Evolutionary conservation across 2,797 vertebrate species (phyloP), one percentile per base, ranked within the genome.

Genomic region (Sebastes paucispinis): DNA sequence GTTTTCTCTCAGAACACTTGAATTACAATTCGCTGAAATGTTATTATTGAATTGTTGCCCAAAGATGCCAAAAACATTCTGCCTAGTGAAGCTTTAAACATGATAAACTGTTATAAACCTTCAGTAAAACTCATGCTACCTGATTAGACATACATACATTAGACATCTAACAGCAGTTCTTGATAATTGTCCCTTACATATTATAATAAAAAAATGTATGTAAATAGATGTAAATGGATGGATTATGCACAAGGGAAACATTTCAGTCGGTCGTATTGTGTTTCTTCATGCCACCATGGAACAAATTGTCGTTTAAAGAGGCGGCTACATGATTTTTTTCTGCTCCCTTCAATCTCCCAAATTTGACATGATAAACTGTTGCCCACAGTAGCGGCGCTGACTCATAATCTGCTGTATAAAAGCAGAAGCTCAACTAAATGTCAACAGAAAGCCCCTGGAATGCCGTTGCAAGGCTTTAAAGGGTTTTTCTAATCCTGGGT

Each of bases 61-160:
- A 50, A 50, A 1, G 16, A 20, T 50, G 47, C 47, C 16, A 50
- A 50, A 50, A 50, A 50, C 8, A 50, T 50, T 50, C 47, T 50
- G 18, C 47, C 47, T 20, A 50, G 0, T 50, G 47, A 18, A 18
- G 18, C 18, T 50, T 86, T 75, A 82, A 89, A 88, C 78, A 75
- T 63, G 89, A 87, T 84, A 87, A 88, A 82, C 80, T 86, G 83
- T 64, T 69, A 87, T 88, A 88, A 86, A 87, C 63, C 85, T 67
- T 89, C 82, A 78, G 75, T 80, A 85, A 85, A 86, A 83, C 87
- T 86, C 71, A 71, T 69, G 67, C 75, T 64, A 86, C 82, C 83
- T 86, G 80, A 91, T 85, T 72, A 82, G 72, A 75, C 65, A 29
- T 22, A 43, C 39, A 43, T 43, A 43, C 14, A 43, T 43, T 43